Percentiles rank a stretch among this genome's conserved stretches.
Conservation (phyloP, 2,888 invertebrate species). For the Aspidiotus rigidus region DNA sequence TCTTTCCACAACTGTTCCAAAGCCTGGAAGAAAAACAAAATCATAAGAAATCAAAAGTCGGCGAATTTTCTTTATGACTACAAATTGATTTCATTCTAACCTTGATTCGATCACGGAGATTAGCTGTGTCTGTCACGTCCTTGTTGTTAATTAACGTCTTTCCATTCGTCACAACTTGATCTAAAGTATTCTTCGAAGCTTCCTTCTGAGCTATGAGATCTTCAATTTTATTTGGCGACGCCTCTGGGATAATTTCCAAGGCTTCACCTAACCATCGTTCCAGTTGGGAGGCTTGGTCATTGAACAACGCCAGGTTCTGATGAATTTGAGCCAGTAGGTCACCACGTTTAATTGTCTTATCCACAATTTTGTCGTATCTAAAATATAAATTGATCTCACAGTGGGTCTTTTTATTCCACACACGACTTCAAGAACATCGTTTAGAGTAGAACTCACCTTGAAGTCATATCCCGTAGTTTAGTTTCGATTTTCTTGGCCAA, state of each 20-base stretch:
- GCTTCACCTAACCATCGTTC: slow-evolving; percentile 64
- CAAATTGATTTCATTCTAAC: slow-evolving; percentile 39
- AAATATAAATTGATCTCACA: not conserved
- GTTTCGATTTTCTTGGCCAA: slow-evolving; percentile 83
- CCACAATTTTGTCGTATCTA: slow-evolving; percentile 77
- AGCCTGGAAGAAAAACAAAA: slow-evolving; percentile 44
- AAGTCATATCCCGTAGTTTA: slow-evolving; percentile 76
- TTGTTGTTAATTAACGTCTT: slow-evolving; percentile 71
- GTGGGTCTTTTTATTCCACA: not conserved
- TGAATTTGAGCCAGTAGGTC: slow-evolving; percentile 75
- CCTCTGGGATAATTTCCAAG: slow-evolving; percentile 61
- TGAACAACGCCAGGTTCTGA: slow-evolving; percentile 57
- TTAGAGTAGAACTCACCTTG: slow-evolving; percentile 38
- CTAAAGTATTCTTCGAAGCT: slow-evolving; percentile 52
- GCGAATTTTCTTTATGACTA: not conserved
- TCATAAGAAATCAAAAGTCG: not conserved
- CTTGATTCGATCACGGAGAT: slow-evolving; percentile 75
- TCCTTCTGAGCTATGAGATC: slow-evolving; percentile 54
- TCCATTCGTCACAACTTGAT: slow-evolving; percentile 70
- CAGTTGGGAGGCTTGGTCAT: slow-evolving; percentile 55
- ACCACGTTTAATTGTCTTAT: slow-evolving; percentile 66
- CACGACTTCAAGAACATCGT: not conserved
- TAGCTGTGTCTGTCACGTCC: slow-evolving; percentile 78
- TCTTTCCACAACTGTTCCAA: slow-evolving; percentile 85
- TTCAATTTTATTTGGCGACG: slow-evolving; percentile 47